A percentile compares a stretch with the other conserved stretches of the same genome.
phyloP scores from a whole-genome alignment of 2,113 vertebrate species.

The Serilophus lunatus region DNA sequence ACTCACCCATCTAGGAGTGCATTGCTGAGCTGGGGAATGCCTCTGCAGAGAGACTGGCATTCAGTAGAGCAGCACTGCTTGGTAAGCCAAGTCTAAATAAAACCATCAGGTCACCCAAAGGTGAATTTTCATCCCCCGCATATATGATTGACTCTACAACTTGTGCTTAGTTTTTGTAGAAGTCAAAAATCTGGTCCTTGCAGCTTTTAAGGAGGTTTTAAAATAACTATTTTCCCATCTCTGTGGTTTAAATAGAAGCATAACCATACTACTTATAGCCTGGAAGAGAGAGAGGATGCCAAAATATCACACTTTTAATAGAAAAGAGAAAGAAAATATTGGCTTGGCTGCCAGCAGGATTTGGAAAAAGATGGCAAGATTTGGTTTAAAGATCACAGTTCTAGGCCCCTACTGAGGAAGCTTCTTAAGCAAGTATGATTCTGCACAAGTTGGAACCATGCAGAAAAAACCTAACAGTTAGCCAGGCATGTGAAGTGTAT shows the following conservation, averaged over 20 bases:
- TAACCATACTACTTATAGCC: conserved; percentile 45
- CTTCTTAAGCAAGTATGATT: not conserved
- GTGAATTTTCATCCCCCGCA: not conserved
- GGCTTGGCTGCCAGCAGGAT: not conserved
- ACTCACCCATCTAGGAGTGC: not conserved
- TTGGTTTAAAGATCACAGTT: not conserved
- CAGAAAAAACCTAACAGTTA: not conserved
- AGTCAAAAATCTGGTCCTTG: conserved; percentile 28
- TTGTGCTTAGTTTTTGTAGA: not conserved
- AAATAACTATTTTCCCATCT: conserved; percentile 49
- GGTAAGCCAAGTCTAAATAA: not conserved
- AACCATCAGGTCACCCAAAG: not conserved
- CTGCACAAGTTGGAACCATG: not conserved
- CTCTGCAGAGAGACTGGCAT: not conserved
- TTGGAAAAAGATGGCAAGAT: not conserved
- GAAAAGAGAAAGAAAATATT: conserved; percentile 19
- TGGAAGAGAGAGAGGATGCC: conserved; percentile 13
- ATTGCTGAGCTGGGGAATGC: not conserved
- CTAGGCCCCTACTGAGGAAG: not conserved
- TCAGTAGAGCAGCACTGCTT: not conserved
- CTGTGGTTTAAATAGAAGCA: conserved; percentile 45
- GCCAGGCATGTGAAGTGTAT: not conserved
- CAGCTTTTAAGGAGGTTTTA: conserved; percentile 33
- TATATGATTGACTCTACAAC: not conserved
- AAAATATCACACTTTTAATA: conserved; percentile 56